Percentiles rank a stretch among this genome's conserved stretches.
Evolutionary conservation across 2,797 vertebrate species (phyloP).

Genomic region (Acrocephalus scirpaceus): DNA sequence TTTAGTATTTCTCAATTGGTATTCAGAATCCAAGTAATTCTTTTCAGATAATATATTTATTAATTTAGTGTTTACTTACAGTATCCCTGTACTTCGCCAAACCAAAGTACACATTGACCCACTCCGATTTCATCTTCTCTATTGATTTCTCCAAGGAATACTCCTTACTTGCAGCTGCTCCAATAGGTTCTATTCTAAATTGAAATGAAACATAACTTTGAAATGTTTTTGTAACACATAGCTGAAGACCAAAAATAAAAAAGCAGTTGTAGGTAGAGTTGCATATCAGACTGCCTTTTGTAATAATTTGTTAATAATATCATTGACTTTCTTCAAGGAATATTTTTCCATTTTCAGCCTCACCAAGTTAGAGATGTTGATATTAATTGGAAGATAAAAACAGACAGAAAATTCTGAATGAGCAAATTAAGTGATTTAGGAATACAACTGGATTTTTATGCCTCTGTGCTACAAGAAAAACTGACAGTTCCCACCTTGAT

Average conservation of each 20-base stretch:
- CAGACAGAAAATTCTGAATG: background rate
- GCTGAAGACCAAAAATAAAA: background rate
- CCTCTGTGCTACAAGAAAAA: background rate
- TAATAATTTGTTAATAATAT: background rate
- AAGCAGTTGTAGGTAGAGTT: background rate
- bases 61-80: conserved; percentile 73
- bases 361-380: background rate
- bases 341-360: background rate
- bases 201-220: conserved; percentile 1
- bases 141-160: conserved; percentile 88
- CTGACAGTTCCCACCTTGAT: background rate
- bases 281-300: background rate
- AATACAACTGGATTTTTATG: background rate
- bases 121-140: conserved; percentile 90
- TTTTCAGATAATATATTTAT: background rate
- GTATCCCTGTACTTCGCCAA: conserved; percentile 87
- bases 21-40: background rate
- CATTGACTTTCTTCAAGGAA: background rate
- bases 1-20: background rate
- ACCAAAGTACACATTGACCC: conserved; percentile 79
- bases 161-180: conserved; percentile 89
- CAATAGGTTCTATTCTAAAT: conserved; percentile 87
- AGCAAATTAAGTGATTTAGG: background rate
- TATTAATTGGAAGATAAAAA: background rate
- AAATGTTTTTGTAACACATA: background rate